Evolutionary conservation across 2,113 vertebrate genomes (phyloP).

Genomic region (Chitala chitala): DNA sequence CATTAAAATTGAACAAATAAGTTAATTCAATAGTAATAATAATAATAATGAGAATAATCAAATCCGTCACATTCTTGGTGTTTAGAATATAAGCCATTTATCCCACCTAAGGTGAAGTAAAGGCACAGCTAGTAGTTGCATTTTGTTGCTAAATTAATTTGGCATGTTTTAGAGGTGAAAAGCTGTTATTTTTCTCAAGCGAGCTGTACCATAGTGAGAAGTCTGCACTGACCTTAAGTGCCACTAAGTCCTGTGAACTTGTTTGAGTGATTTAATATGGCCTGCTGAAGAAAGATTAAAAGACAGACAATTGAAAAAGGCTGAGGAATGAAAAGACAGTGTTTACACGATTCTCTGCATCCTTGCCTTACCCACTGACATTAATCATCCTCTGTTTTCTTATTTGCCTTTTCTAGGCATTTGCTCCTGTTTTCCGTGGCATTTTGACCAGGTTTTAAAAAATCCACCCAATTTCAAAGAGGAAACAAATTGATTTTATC

Average conservation of each 20-base stretch:
- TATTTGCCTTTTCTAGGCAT: constrained; percentile 3
- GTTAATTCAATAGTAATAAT: no score
- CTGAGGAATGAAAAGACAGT: no score
- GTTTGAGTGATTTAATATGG: no score
- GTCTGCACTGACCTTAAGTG: no score
- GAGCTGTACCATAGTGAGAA: not conserved
- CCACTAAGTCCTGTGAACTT: no score
- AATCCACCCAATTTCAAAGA: constrained; percentile 14
- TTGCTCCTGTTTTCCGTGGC: constrained; percentile 2
- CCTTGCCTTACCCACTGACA: constrained; percentile 3
- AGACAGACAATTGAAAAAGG: not conserved
- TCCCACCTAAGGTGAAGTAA: not conserved
- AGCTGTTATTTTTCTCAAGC: no score
- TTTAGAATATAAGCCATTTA: not conserved
- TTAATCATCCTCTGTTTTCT: not conserved
- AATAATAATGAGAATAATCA: no score
- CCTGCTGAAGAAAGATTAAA: not conserved
- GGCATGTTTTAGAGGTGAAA: not conserved
- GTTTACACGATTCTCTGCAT: no score
- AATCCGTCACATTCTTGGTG: not conserved
- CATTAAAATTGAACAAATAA: no score
- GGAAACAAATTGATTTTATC: constrained; percentile 23
- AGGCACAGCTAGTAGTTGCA: not conserved
- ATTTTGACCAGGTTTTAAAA: constrained; percentile 9
- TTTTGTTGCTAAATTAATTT: not conserved